Conservation (phyloP, 2,888 invertebrate species). For the Bombylius major region DNA sequence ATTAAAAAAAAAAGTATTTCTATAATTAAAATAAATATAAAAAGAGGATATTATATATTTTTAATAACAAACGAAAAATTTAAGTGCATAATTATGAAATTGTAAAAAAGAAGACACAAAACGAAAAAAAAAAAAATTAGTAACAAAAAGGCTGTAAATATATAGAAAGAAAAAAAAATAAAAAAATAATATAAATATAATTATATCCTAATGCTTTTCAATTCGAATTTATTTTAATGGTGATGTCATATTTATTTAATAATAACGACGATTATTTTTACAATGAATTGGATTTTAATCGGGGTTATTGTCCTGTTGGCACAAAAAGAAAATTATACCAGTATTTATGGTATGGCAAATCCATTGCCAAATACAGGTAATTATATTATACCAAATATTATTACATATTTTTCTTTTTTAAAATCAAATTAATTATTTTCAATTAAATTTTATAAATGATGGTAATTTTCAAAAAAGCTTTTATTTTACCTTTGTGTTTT, state of each 20-base stretch:
- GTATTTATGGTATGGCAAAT: slow-evolving; percentile 26
- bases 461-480: too few species aligned
- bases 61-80: too few species aligned
- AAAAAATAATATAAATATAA: too few species aligned
- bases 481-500: too few species aligned
- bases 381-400: slow-evolving; percentile 15
- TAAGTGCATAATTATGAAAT: too few species aligned
- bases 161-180: neutral
- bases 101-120: too few species aligned
- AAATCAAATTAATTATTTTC: neutral
- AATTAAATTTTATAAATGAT: too few species aligned
- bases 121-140: neutral
- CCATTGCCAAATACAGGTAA: slow-evolving; percentile 35
- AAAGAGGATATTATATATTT: too few species aligned
- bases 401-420: neutral
- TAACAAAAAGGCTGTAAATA: neutral
- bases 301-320: slow-evolving; percentile 33
- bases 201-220: too few species aligned
- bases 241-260: slow-evolving; percentile 3
- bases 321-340: slow-evolving; percentile 26
- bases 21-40: too few species aligned
- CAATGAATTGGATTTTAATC: slow-evolving; percentile 35
- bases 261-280: slow-evolving; percentile 11
- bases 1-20: too few species aligned
- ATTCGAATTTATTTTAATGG: neutral